phyloP scores from a whole-genome alignment of 2,113 vertebrate genomes.

The Orthonyx spaldingii region DNA sequence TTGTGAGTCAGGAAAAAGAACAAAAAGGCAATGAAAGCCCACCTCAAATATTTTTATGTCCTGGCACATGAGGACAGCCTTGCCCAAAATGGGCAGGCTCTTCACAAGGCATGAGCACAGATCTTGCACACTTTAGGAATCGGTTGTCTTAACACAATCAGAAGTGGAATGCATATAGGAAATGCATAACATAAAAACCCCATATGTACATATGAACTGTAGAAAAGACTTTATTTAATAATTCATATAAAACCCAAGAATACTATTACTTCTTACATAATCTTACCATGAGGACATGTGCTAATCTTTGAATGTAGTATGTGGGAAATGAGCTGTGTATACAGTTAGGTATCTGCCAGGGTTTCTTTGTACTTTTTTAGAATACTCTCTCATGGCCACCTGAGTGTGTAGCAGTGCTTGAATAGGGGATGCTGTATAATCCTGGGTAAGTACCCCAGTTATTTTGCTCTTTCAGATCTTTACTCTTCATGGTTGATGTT shows the following conservation, averaged over 20 bases:
- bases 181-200: neutral
- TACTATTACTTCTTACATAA: neutral
- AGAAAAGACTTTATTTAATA: neutral
- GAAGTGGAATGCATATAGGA: neutral
- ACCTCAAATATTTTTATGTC: neutral
- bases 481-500: neutral
- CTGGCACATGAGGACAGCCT: neutral
- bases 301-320: neutral
- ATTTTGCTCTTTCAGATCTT: neutral
- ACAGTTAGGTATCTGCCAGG: neutral
- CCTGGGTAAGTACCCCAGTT: neutral
- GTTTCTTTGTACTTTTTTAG: neutral
- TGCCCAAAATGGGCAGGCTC: neutral
- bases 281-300: neutral
- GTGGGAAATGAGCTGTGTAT: neutral
- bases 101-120: neutral
- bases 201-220: neutral
- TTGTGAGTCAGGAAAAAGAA: neutral
- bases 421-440: neutral
- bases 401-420: neutral
- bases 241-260: neutral
- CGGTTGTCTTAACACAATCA: neutral
- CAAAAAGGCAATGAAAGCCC: neutral
- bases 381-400: neutral
- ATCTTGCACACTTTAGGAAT: rapidly evolving